phyloP scores from a whole-genome alignment of 2,797 vertebrate species.

The Forpus xanthops region DNA sequence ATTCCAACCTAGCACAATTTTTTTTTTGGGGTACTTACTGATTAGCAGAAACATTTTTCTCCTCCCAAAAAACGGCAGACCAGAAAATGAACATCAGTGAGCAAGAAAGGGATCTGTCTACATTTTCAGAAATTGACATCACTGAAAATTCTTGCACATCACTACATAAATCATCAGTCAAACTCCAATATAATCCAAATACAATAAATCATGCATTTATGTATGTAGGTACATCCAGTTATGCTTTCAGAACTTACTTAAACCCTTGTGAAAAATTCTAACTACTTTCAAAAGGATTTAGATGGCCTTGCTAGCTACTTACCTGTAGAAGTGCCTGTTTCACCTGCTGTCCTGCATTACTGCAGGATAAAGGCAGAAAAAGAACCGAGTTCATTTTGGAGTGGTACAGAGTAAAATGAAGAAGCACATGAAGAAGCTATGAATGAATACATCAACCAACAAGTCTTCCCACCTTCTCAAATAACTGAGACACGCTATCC shows the following conservation, averaged over 20 bases:
- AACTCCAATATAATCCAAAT: neutral
- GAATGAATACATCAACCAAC: neutral
- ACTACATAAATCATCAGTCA: neutral
- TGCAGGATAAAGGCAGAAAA: neutral
- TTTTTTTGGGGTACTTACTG: neutral
- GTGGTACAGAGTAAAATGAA: neutral
- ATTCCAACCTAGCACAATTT: neutral
- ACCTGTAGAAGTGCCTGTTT: neutral
- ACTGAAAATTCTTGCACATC: neutral
- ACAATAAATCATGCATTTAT: neutral
- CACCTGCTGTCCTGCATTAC: neutral
- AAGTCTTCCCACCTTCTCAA: neutral
- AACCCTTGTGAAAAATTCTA: neutral
- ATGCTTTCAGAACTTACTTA: neutral
- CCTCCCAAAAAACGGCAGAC: neutral
- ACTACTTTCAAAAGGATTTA: neutral
- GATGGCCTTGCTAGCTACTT: neutral
- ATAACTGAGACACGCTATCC: neutral
- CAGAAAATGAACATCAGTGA: neutral
- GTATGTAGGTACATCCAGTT: neutral
- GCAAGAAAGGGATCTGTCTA: neutral
- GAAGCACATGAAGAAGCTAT: neutral
- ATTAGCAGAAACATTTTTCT: neutral
- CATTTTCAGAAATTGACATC: neutral
- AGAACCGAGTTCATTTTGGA: neutral